phyloP scores from a whole-genome alignment of 2,113 vertebrate species.

The Nothocercus nigrocapillus region DNA sequence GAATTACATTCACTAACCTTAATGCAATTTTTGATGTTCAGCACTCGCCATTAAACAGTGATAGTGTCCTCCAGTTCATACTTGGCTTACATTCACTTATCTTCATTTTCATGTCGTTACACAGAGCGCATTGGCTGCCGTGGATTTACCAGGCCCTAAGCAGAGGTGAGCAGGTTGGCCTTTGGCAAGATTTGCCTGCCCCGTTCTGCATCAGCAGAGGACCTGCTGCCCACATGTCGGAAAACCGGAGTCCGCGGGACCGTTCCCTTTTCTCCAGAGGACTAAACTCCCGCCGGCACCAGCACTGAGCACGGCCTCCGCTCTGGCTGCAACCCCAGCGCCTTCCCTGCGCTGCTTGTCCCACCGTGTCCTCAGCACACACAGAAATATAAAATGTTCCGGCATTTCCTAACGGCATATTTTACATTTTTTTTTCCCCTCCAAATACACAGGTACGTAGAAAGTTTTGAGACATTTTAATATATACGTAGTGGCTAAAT shows the following conservation, averaged over 20 bases:
- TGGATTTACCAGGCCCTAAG: neutral
- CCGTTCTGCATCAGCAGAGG: neutral
- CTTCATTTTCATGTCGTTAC: neutral
- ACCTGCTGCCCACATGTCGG: neutral
- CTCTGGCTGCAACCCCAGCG: neutral
- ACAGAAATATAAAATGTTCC: neutral
- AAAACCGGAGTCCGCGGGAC: neutral
- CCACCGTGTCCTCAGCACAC: neutral
- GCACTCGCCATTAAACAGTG: neutral
- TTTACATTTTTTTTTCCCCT: neutral
- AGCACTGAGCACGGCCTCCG: neutral
- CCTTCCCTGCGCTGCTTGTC: neutral
- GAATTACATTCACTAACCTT: neutral
- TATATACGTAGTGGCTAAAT: neutral
- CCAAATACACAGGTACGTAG: neutral
- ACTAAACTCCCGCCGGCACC: neutral
- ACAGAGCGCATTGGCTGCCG: neutral
- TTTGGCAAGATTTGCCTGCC: neutral
- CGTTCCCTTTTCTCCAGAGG: neutral
- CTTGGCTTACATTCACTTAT: neutral
- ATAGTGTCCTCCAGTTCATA: neutral
- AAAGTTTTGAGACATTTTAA: neutral
- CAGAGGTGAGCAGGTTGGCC: neutral
- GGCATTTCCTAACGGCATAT: neutral
- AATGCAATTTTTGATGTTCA: neutral